Evolutionary conservation across 2,888 invertebrate genomes (phyloP).

Genomic region (Polymixis flavicincta): DNA sequence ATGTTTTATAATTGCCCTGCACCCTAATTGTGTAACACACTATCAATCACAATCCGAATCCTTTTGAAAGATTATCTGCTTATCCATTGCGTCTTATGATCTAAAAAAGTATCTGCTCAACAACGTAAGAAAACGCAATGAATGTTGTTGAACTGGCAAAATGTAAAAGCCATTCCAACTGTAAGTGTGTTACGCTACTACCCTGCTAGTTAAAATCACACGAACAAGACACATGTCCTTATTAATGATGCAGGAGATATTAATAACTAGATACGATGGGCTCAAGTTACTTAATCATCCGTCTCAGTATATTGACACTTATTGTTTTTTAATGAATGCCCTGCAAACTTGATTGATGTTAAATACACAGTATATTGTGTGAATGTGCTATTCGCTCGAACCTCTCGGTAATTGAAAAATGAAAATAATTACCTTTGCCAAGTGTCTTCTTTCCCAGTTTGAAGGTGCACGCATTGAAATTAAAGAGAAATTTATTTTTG

Average conservation of each 20-base stretch:
- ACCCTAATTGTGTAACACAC: too few relatives aligned
- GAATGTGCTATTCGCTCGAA: slow-evolving; percentile 56
- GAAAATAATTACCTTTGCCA: slow-evolving; percentile 49
- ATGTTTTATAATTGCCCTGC: too few relatives aligned
- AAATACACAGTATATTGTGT: slow-evolving; percentile 66
- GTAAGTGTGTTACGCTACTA: too few relatives aligned
- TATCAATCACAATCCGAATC: too few relatives aligned
- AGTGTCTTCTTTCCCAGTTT: slow-evolving; percentile 31
- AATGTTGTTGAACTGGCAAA: too few relatives aligned
- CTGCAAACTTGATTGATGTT: slow-evolving; percentile 64
- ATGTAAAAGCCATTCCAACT: too few relatives aligned
- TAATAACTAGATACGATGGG: neutral
- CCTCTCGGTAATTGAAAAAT: slow-evolving; percentile 46
- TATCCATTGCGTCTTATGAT: too few relatives aligned
- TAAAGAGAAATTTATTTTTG: slow-evolving; percentile 46
- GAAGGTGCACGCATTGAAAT: slow-evolving; percentile 20
- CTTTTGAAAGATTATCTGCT: too few relatives aligned
- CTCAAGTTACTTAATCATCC: slow-evolving; percentile 25
- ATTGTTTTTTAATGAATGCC: slow-evolving; percentile 69
- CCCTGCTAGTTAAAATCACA: neutral
- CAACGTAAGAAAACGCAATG: too few relatives aligned
- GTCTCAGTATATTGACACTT: slow-evolving; percentile 49
- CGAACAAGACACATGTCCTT: neutral
- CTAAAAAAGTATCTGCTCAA: too few relatives aligned
- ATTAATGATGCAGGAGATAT: slow-evolving; percentile 4